Evolutionary conservation across 2,113 vertebrate genomes (phyloP).

Genomic region (Myotis brandtii): DNA sequence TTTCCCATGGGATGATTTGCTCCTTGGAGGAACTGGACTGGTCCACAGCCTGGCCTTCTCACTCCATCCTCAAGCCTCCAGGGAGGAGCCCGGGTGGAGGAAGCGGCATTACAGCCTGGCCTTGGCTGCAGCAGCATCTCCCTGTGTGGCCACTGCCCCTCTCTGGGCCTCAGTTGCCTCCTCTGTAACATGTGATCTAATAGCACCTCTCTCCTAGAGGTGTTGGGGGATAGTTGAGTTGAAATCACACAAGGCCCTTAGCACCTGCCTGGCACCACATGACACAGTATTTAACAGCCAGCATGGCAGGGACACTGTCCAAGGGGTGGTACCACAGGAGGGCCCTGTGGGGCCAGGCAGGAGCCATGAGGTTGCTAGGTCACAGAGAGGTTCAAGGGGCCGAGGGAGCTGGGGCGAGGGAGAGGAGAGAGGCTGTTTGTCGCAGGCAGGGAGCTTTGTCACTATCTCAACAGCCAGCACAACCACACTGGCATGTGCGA

Average conservation of each 20-base stretch:
- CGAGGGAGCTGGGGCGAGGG: not conserved
- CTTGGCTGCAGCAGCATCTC: no score
- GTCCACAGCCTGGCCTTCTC: not conserved
- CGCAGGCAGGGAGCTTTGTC: not conserved
- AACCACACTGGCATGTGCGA: not conserved
- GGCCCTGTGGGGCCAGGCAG: not conserved
- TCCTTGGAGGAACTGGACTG: not conserved
- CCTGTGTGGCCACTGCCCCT: not conserved
- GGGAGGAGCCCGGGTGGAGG: not conserved
- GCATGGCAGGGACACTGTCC: not conserved
- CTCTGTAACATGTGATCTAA: not conserved
- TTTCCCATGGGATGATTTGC: not conserved
- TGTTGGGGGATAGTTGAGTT: not conserved
- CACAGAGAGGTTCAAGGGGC: not conserved
- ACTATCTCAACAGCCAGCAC: not conserved
- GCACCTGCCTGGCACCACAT: not conserved
- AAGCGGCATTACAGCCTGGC: not conserved
- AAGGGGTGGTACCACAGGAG: rapidly evolving
- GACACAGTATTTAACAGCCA: not conserved
- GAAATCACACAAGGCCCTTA: not conserved
- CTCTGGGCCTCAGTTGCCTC: not conserved
- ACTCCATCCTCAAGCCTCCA: not conserved
- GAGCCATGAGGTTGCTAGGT: not conserved
- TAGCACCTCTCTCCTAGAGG: not conserved
- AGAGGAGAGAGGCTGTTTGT: not conserved